Conservation (phyloP, 2,113 vertebrate species). For the Sceloporus undulatus region DNA sequence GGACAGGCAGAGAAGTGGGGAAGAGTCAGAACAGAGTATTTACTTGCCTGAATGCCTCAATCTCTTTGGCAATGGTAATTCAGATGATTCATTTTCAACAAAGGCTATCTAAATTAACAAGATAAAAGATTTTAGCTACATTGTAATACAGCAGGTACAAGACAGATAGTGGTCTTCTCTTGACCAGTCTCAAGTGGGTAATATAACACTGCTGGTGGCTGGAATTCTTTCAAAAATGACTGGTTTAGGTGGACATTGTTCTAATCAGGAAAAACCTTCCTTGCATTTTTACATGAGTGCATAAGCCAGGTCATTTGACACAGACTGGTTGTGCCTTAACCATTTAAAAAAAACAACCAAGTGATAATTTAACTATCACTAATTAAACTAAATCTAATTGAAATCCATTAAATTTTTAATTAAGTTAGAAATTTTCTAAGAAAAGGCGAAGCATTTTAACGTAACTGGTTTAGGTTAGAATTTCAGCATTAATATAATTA, state of each 20-base stretch:
- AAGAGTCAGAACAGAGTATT: not conserved
- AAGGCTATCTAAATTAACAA: not conserved
- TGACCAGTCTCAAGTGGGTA: not conserved
- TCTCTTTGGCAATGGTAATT: too few relatives aligned
- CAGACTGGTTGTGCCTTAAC: not conserved
- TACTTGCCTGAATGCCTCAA: not conserved
- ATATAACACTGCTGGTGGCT: not conserved
- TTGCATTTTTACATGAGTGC: not conserved
- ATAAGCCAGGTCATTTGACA: not conserved
- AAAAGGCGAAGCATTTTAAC: too few relatives aligned
- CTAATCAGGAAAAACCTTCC: not conserved
- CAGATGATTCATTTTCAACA: too few relatives aligned
- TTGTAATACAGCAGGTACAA: not conserved
- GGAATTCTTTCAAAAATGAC: not conserved
- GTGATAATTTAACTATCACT: too few relatives aligned
- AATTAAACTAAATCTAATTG: too few relatives aligned
- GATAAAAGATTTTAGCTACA: not conserved
- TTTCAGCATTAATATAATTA: too few relatives aligned
- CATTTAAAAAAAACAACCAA: too few relatives aligned
- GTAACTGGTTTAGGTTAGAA: too few relatives aligned
- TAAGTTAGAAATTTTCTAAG: too few relatives aligned
- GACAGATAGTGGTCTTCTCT: not conserved
- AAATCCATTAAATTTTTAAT: too few relatives aligned
- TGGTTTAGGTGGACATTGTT: not conserved
- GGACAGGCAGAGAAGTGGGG: not conserved